phyloP scores from a whole-genome alignment of 2,888 invertebrate species.

The Amphiduros pacificus region DNA sequence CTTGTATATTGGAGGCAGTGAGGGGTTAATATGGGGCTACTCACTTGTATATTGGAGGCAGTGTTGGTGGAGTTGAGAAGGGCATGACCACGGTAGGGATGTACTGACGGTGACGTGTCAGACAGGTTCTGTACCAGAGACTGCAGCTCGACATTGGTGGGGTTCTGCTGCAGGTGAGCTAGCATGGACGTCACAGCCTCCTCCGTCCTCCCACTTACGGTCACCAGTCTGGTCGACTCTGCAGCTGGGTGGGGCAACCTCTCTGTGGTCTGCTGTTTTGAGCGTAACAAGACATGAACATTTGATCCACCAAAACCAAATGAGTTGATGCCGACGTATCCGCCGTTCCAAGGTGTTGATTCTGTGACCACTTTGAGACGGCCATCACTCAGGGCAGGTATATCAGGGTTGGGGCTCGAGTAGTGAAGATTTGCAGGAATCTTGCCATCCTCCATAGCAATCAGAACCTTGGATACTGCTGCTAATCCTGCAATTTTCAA shows the following conservation, averaged over 20 bases:
- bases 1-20: too few species aligned
- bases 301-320: constrained; percentile 92
- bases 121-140: constrained; percentile 49
- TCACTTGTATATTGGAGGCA: constrained; percentile 37
- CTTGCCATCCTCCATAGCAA: constrained; percentile 87
- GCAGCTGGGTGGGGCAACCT: constrained; percentile 43
- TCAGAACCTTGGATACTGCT: constrained; percentile 85
- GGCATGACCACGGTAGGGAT: constrained; percentile 80
- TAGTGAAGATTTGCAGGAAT: constrained; percentile 94
- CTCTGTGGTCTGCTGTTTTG: constrained; percentile 47
- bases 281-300: constrained; percentile 60
- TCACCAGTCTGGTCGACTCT: constrained; percentile 72
- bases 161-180: constrained; percentile 70
- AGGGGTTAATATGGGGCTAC: too few species aligned
- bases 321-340: constrained; percentile 90
- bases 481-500: constrained; percentile 70
- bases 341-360: constrained; percentile 83
- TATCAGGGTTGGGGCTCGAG: constrained; percentile 81
- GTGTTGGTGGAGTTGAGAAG: constrained; percentile 68
- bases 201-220: constrained; percentile 84
- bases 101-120: constrained; percentile 65
- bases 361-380: constrained; percentile 77
- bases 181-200: constrained; percentile 73
- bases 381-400: constrained; percentile 88
- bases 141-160: constrained; percentile 46